Conservation (phyloP, 2,113 vertebrate genomes). For the Mus spicilegus region DNA sequence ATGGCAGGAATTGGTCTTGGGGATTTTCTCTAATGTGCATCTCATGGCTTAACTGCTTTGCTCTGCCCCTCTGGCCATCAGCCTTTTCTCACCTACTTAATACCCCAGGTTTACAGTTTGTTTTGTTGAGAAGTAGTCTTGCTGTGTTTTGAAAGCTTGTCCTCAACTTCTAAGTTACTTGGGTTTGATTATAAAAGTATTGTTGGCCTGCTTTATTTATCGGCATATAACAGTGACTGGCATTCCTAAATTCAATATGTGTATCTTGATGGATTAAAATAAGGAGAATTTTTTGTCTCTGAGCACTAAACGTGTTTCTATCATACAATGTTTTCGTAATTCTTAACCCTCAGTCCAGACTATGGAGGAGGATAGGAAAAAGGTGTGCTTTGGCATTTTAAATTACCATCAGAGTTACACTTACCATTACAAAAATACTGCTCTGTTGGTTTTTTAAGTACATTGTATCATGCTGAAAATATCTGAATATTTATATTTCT, state of each 20-base stretch:
- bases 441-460: slow-evolving; percentile 56
- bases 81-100: not conserved
- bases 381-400: slow-evolving; percentile 69
- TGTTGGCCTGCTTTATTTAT: slow-evolving; percentile 83
- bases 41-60: not conserved
- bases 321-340: slow-evolving; percentile 76
- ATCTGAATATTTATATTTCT: slow-evolving; percentile 82
- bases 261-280: slow-evolving; percentile 78
- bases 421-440: slow-evolving; percentile 66
- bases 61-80: not conserved
- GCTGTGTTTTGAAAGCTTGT: not conserved
- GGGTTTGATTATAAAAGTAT: slow-evolving; percentile 80
- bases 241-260: slow-evolving; percentile 75
- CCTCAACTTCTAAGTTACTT: slow-evolving; percentile 49
- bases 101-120: not conserved
- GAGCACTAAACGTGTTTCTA: slow-evolving; percentile 71
- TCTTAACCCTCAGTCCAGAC: slow-evolving; percentile 73
- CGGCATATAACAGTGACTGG: slow-evolving; percentile 70
- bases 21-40: not conserved
- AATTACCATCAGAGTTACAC: slow-evolving; percentile 76
- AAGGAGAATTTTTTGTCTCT: slow-evolving; percentile 77
- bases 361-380: slow-evolving; percentile 65
- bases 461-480: slow-evolving; percentile 81
- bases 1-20: not conserved
- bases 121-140: not conserved